Evolutionary conservation across 2,113 vertebrate genomes (phyloP).

Genomic region (Anhinga anhinga): DNA sequence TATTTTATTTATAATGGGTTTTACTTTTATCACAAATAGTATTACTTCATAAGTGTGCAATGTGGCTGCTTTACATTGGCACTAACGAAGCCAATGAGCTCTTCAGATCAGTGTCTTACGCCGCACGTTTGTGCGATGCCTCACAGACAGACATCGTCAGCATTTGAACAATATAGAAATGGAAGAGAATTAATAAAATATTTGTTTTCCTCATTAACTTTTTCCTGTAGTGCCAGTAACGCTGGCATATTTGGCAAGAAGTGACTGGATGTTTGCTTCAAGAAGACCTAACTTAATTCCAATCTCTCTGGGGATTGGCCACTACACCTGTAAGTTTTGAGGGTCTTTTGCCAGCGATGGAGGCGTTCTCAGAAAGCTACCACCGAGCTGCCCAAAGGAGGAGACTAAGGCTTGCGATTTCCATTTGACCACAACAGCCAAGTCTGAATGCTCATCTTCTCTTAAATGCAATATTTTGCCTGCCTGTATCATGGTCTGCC

Average conservation of each 20-base stretch:
- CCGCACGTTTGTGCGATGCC: background rate
- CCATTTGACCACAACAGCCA: background rate
- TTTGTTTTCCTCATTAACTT: background rate
- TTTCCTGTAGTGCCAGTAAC: background rate
- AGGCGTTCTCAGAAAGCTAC: background rate
- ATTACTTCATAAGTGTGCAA: background rate
- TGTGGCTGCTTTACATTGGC: background rate
- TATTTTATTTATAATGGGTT: background rate
- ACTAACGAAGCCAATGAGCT: background rate
- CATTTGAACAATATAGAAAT: background rate
- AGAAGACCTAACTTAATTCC: background rate
- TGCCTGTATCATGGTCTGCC: background rate
- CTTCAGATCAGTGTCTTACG: background rate
- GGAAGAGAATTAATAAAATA: background rate
- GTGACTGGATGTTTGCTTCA: background rate
- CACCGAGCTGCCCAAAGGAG: background rate
- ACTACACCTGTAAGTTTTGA: background rate
- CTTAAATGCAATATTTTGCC: background rate
- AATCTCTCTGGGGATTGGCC: background rate
- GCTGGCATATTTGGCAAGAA: background rate
- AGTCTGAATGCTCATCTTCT: background rate
- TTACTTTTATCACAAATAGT: background rate
- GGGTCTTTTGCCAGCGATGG: background rate
- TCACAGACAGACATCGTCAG: fast-evolving
- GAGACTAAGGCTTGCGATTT: background rate